phyloP scores from a whole-genome alignment of 2,797 vertebrate genomes.

The Toxotes lorentzi region DNA sequence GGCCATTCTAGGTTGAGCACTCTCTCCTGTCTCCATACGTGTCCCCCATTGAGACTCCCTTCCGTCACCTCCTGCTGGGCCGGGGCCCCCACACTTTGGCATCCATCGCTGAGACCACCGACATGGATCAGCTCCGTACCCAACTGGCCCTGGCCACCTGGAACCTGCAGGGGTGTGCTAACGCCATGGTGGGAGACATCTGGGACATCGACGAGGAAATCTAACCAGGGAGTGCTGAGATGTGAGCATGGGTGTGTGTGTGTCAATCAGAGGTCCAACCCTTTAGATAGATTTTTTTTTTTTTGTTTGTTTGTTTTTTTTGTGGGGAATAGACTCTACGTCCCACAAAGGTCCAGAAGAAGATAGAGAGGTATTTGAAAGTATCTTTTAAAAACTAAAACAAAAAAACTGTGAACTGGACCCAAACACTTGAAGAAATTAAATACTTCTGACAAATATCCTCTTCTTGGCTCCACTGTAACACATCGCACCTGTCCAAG shows the following conservation, averaged over 20 bases:
- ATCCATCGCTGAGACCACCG: conserved; percentile 79
- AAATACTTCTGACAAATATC: conserved; percentile 33
- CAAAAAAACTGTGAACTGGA: background rate
- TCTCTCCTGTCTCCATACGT: conserved; percentile 92
- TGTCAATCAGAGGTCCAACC: conserved; percentile 41
- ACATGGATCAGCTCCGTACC: conserved; percentile 82
- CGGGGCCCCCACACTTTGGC: conserved; percentile 89
- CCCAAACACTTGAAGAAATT: conserved; percentile 36
- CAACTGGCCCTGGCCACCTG: conserved; percentile 92
- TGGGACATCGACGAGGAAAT: conserved; percentile 90
- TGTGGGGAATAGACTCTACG: background rate
- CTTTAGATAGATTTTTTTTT: conserved; percentile 26
- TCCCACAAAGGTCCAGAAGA: conserved; percentile 23
- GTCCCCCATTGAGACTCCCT: conserved; percentile 87
- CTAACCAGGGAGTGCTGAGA: conserved; percentile 12
- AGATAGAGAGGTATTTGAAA: background rate
- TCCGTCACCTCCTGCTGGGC: conserved; percentile 93
- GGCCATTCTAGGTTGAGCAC: conserved; percentile 88
- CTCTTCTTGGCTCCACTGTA: background rate
- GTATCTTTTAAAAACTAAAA: background rate
- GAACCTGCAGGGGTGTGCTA: conserved; percentile 92
- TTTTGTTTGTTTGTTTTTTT: too few relatives aligned
- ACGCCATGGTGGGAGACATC: conserved; percentile 88
- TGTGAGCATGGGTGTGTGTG: background rate
- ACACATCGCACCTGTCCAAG: conserved; percentile 7